Base-by-base conservation (phyloP, 2,797 vertebrate genomes). In the Bufotes viridis region DNA sequence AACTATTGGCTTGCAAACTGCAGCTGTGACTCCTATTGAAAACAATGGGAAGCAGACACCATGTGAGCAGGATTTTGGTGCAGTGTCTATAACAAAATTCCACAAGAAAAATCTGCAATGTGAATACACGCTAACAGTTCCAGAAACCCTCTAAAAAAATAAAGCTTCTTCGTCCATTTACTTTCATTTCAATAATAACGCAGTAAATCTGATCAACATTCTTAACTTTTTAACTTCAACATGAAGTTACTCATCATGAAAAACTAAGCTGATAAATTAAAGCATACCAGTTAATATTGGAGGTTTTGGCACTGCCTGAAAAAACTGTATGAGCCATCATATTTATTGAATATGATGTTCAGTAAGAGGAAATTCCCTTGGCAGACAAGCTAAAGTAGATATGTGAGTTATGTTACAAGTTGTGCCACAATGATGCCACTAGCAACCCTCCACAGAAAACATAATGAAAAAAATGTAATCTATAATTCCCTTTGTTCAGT, bases 321-420 rank as follows among this genome's bases (percentile, higher is more conserved):
- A 82, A 51, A 57, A 74, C 72, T 61, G 24, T 75, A 53, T 75
- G 34, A 72, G 22, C 34, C 42, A 87, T 87, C 79, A 82, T 82
- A 82, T 82, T 87, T 87, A 87, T 87, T 87, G 79, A n/a, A 76
- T 70, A 82, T 65, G 79, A 87, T 87, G 80, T 87, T 76, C 80
- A 63, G 55, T 53, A 76, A 78, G 57, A 87, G 76, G 70, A 82
- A 65, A 87, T 82, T 87, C 80, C 80, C 69, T 76, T 87, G 69
- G 86, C 79, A 82, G 67, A 18, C 58, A 87, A 76, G 80, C 55
- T 65, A 76, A 63, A 82, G 76, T 87, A 76, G 69, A 87, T 87
- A 18, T 87, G 81, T 87, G 80, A 78, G 72, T 87, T 87, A 76
- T 82, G 86, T 81, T 88, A 85, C 74, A 70, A 84, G 87, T 65